These are phyloP conservation scores for Actinernus sp. DNA, from an alignment of 92 coral and sea anemone genomes.

Conservation along the genomic window DNA sequence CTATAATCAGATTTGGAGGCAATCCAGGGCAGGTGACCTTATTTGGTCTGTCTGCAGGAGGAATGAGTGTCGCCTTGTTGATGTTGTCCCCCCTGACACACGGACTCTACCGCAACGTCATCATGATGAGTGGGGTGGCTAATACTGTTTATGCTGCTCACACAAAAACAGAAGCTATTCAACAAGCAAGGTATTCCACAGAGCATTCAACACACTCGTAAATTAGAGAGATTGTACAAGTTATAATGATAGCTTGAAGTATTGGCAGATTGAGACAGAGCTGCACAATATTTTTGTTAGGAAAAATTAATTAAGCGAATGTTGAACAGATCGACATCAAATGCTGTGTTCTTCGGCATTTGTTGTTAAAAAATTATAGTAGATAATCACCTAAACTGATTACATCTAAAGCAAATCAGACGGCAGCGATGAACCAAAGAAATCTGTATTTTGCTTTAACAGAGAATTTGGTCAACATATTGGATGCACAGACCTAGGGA, in stretches of 20 bases:
- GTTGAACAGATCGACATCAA: no score
- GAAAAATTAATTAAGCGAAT: no score
- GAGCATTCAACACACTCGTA: no score
- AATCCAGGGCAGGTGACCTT: conserved; percentile 16
- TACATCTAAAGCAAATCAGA: no score
- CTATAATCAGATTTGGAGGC: conserved; percentile 22
- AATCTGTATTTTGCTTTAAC: neutral
- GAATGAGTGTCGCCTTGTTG: conserved; percentile 3
- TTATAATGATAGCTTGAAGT: no score
- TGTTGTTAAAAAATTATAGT: no score
- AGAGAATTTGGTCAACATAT: conserved; percentile 11
- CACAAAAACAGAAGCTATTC: conserved; percentile 3
- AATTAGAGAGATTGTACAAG: no score
- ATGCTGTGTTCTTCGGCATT: no score
- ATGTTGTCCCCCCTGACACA: no score
- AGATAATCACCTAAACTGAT: no score
- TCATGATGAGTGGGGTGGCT: conserved; percentile 13
- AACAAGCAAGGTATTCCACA: conserved; percentile 10
- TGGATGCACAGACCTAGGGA: conserved; percentile 15
- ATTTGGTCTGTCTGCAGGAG: conserved; percentile 16
- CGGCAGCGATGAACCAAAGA: neutral
- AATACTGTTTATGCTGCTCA: neutral
- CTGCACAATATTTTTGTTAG: no score
- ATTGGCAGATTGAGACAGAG: no score
- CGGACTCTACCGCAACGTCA: conserved; percentile 9